phyloP scores from a whole-genome alignment of 2,888 invertebrate genomes.

The Allophyes oxyacanthae region DNA sequence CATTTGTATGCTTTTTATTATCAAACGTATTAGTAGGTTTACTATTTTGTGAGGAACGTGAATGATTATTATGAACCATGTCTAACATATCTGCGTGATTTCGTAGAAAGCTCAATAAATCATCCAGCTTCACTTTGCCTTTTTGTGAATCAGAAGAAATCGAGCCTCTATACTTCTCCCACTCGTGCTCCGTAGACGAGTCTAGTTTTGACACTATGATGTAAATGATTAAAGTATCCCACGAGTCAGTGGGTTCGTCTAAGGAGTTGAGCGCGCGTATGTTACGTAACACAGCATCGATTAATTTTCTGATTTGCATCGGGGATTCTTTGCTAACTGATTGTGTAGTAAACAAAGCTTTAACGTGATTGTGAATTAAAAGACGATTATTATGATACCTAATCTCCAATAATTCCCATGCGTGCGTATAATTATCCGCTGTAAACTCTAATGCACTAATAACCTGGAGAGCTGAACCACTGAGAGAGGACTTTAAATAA shows the following conservation, averaged over 20 bases:
- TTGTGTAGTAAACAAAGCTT: too few species aligned
- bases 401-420: too few species aligned
- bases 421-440: too few species aligned
- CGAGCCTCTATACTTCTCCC: constrained; percentile 43
- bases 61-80: constrained; percentile 4
- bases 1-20: constrained; percentile 10
- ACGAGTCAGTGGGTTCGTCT: constrained; percentile 41
- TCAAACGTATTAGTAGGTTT: too few species aligned
- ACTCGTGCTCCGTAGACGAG: constrained; percentile 42
- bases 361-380: too few species aligned
- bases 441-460: too few species aligned
- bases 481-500: too few species aligned
- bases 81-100: constrained; percentile 46
- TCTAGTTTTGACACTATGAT: constrained; percentile 46
- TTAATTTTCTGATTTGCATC: too few species aligned
- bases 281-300: constrained; percentile 13
- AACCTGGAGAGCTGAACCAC: too few species aligned
- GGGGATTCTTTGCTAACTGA: too few species aligned
- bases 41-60: too few species aligned
- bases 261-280: constrained; percentile 36
- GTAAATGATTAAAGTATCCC: constrained; percentile 52
- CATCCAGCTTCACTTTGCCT: constrained; percentile 8
- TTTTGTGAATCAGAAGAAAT: constrained; percentile 10
- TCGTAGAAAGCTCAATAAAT: constrained; percentile 44
- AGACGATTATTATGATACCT: too few species aligned